Conservation (phyloP, 2,797 vertebrate genomes). For the Oreochromis mossambicus region DNA sequence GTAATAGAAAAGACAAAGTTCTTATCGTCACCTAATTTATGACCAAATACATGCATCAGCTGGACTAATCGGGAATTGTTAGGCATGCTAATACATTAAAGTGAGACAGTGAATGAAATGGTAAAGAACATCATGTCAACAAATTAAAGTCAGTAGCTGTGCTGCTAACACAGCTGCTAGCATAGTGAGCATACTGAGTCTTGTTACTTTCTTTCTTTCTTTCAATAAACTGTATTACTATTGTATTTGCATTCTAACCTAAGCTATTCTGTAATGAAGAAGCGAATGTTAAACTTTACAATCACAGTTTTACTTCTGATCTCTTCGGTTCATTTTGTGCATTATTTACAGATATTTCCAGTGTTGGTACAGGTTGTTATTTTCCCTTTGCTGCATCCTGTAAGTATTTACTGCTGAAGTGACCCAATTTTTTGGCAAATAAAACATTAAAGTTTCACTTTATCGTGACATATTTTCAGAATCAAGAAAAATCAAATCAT, state of each 20-base stretch:
- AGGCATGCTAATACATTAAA: neutral
- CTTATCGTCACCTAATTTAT: neutral
- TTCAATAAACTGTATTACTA: neutral
- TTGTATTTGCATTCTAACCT: neutral
- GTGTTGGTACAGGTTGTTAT: neutral
- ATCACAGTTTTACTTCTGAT: neutral
- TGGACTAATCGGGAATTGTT: neutral
- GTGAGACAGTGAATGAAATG: neutral
- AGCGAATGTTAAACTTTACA: neutral
- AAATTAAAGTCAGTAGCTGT: neutral
- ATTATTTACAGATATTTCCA: neutral
- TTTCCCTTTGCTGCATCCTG: neutral
- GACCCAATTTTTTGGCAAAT: constrained; percentile 32
- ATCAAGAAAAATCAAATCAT: constrained; percentile 14
- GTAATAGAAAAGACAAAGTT: too few species aligned
- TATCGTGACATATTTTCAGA: constrained; percentile 25
- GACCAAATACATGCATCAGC: neutral
- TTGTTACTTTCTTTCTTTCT: neutral
- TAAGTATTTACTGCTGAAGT: neutral
- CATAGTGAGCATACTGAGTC: neutral
- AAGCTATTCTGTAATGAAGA: neutral
- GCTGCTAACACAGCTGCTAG: neutral
- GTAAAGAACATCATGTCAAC: neutral
- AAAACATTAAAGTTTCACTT: constrained; percentile 35
- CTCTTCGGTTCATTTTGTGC: neutral